Evolutionary conservation across 2,888 invertebrate genomes (phyloP).

Genomic region (Dicyrtoma fusca): DNA sequence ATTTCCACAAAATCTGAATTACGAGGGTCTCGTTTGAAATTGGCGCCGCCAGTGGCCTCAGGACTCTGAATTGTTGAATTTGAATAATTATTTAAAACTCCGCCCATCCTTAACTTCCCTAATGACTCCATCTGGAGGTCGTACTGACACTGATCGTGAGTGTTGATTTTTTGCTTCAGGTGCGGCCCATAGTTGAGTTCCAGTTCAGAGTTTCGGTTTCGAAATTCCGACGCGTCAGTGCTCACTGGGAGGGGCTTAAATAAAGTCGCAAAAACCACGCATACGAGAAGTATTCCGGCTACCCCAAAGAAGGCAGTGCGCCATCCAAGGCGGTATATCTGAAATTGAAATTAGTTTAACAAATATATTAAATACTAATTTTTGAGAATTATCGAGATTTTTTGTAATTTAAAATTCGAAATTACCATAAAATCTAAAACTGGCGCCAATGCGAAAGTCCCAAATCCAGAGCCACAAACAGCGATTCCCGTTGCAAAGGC

Average conservation of each 20-base stretch:
- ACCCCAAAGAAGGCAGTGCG: slow-evolving; percentile 83
- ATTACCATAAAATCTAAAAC: slow-evolving; percentile 70
- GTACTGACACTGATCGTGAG: not conserved
- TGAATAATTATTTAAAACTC: too few relatives aligned
- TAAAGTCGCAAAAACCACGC: slow-evolving; percentile 85
- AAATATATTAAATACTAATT: too few relatives aligned
- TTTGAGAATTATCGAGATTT: too few relatives aligned
- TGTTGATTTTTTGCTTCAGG: not conserved
- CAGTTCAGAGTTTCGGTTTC: slow-evolving; percentile 30
- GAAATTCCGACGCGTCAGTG: slow-evolving; percentile 42
- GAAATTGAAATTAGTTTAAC: too few relatives aligned
- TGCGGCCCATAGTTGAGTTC: not conserved
- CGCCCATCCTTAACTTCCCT: too few relatives aligned
- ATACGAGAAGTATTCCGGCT: slow-evolving; percentile 81
- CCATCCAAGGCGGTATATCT: slow-evolving; percentile 78
- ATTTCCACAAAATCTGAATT: slow-evolving; percentile 11
- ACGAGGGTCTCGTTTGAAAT: not conserved
- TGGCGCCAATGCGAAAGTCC: slow-evolving; percentile 90
- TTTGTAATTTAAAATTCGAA: too few relatives aligned
- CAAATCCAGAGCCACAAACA: slow-evolving; percentile 92
- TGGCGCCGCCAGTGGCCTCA: not conserved
- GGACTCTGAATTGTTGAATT: not conserved
- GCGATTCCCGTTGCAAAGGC: slow-evolving; percentile 96
- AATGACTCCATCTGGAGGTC: not conserved
- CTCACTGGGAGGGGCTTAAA: slow-evolving; percentile 73